Percentiles rank a stretch among this genome's conserved stretches.
Conservation (phyloP, 2,888 invertebrate species). For the Campaea margaritaria region DNA sequence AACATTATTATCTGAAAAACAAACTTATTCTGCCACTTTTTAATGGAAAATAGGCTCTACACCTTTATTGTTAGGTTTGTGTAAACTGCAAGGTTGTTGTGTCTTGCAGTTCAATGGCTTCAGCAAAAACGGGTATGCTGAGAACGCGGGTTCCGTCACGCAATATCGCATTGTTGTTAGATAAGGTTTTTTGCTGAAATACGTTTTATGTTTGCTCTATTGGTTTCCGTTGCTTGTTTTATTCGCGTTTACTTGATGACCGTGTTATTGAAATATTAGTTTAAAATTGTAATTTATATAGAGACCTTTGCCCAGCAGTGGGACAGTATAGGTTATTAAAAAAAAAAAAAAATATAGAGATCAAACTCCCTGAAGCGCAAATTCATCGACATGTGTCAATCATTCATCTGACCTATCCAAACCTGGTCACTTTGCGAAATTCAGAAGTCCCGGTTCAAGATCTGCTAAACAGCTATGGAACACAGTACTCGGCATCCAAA, state of each 20-base stretch:
- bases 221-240: constrained; percentile 14
- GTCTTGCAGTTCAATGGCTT: constrained; percentile 54
- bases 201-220: constrained; percentile 23
- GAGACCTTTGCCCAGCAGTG: too few species aligned
- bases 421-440: too few species aligned
- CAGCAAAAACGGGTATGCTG: constrained; percentile 55
- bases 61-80: constrained; percentile 10
- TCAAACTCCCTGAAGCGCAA: too few species aligned
- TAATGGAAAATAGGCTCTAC: constrained; percentile 33
- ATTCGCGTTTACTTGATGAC: too few species aligned
- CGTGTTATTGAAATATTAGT: neutral
- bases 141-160: constrained; percentile 53
- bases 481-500: too few species aligned
- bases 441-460: too few species aligned
- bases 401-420: too few species aligned
- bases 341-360: too few species aligned
- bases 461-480: too few species aligned
- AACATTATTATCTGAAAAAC: constrained; percentile 41
- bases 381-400: too few species aligned
- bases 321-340: too few species aligned
- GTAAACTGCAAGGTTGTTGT: constrained; percentile 12
- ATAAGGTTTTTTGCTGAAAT: constrained; percentile 28
- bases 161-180: constrained; percentile 49
- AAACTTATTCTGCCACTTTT: constrained; percentile 1
- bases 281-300: too few species aligned